These are phyloP conservation scores for Leptoteleia sp. DNA, from an alignment of 1,140 invertebrate genomes.

Conservation along the genomic window DNA sequence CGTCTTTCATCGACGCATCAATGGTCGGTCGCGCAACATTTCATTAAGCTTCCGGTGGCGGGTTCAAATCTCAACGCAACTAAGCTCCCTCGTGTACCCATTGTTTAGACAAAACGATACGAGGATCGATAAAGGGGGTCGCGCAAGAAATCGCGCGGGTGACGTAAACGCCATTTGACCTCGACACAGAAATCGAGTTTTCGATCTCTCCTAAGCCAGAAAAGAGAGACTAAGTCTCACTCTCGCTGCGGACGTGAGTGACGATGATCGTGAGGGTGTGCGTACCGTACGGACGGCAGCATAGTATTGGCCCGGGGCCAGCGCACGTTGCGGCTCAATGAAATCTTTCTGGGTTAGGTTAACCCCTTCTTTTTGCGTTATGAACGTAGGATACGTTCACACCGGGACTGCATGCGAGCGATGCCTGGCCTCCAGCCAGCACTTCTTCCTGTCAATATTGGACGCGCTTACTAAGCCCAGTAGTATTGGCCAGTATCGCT, in stretches of 20 bases:
- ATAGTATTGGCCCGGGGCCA: conserved; percentile 78
- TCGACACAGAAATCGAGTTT: conserved; percentile 67
- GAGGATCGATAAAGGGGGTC: conserved; percentile 25
- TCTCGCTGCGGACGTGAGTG: conserved; percentile 53
- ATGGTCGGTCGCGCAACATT: conserved; percentile 36
- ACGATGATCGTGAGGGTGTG: conserved; percentile 67
- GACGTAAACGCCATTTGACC: conserved; percentile 53
- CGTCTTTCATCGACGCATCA: conserved; percentile 37
- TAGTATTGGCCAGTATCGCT: conserved; percentile 75
- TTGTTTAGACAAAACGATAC: conserved; percentile 10
- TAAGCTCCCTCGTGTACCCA: conserved; percentile 1
- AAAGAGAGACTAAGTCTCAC: conserved; percentile 48
- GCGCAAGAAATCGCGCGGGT: conserved; percentile 26
- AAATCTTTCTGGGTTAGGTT: conserved; percentile 80
- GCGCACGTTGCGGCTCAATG: conserved; percentile 78
- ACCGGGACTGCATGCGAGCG: conserved; percentile 66
- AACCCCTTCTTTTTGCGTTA: conserved; percentile 72
- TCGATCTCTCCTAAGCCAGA: conserved; percentile 47
- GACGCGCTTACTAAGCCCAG: conserved; percentile 64
- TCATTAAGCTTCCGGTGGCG: conserved; percentile 15
- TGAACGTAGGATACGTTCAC: conserved; percentile 76
- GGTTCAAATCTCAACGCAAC: not conserved
- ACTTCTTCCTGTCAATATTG: conserved; percentile 57
- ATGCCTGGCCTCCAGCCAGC: conserved; percentile 68
- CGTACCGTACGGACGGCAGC: conserved; percentile 66